Evolutionary conservation across 2,797 vertebrate species (phyloP).

Genomic region (Pogonophryne albipinna): DNA sequence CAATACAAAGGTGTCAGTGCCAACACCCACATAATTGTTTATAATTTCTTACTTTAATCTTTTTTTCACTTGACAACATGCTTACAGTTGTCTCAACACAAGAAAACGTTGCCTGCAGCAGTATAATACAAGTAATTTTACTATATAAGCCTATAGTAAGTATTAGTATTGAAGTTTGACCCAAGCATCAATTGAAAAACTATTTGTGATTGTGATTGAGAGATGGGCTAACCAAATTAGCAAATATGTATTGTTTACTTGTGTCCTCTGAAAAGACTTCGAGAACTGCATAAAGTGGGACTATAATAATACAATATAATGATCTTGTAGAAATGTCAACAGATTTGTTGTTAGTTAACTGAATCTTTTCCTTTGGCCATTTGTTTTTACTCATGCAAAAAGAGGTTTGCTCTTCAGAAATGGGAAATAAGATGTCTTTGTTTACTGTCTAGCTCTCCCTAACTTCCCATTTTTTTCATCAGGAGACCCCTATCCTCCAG

Average conservation of each 20-base stretch:
- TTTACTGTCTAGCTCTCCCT: not conserved
- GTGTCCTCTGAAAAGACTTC: not conserved
- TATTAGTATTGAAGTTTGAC: not conserved
- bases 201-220: not conserved
- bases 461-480: constrained; percentile 2
- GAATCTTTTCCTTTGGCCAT: not conserved
- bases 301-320: not conserved
- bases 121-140: not conserved
- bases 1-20: not conserved
- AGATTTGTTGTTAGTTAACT: too few species aligned
- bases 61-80: not conserved
- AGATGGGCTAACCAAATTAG: too few species aligned
- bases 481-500: constrained; percentile 18
- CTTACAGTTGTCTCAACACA: not conserved
- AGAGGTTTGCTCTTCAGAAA: not conserved
- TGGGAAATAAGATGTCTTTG: constrained; percentile 1
- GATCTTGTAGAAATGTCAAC: too few species aligned
- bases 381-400: constrained; percentile 3
- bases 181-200: not conserved
- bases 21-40: not conserved
- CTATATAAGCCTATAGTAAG: not conserved
- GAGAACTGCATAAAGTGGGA: not conserved
- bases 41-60: not conserved
- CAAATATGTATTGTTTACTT: not conserved
- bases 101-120: too few species aligned